phyloP scores from a whole-genome alignment of 2,113 vertebrate genomes.

The Engystomops pustulosus region DNA sequence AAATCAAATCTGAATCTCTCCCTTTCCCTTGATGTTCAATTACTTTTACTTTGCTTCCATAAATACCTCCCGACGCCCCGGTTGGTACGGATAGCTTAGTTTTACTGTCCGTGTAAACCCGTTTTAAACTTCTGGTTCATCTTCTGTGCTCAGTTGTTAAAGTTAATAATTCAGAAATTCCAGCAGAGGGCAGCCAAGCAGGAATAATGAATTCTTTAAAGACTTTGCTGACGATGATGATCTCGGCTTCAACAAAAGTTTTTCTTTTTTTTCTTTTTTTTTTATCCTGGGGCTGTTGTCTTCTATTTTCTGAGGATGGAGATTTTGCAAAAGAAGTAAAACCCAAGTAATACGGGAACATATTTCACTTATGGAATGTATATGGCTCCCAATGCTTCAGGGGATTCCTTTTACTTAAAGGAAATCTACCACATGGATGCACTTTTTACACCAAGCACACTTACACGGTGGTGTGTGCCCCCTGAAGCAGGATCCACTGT shows the following conservation, averaged over 20 bases:
- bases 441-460: too few relatives aligned
- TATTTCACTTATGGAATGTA: background rate
- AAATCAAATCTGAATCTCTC: slow-evolving; percentile 60
- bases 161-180: slow-evolving; percentile 68
- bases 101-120: slow-evolving; percentile 62
- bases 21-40: slow-evolving; percentile 60
- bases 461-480: too few relatives aligned
- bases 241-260: slow-evolving; percentile 23
- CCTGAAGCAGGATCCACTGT: too few relatives aligned
- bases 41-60: slow-evolving; percentile 54
- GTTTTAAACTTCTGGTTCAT: slow-evolving; percentile 35
- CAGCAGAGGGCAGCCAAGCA: slow-evolving; percentile 84
- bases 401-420: too few relatives aligned
- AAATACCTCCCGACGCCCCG: slow-evolving; percentile 57
- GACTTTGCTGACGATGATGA: slow-evolving; percentile 24
- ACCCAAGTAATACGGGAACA: background rate
- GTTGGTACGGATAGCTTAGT: slow-evolving; percentile 52
- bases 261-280: background rate
- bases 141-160: slow-evolving; percentile 53
- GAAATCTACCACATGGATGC: too few relatives aligned
- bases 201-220: slow-evolving; percentile 74
- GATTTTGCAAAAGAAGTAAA: background rate
- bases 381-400: too few relatives aligned
- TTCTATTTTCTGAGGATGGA: background rate
- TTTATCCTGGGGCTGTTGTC: background rate